phyloP scores from a whole-genome alignment of 2,888 invertebrate species.

The Melieria picta region DNA sequence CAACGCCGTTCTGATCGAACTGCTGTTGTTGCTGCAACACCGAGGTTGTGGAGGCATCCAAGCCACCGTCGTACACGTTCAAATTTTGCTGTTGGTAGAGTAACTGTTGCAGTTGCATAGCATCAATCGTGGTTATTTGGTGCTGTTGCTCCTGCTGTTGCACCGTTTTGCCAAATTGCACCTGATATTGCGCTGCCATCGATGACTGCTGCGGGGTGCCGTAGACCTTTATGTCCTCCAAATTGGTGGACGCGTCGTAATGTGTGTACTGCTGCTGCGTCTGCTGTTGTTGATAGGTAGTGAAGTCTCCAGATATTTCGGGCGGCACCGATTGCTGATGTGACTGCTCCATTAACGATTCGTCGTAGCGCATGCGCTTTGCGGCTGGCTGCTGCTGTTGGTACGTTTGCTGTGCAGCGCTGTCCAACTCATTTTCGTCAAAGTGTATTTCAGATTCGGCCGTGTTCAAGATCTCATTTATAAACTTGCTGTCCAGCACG shows the following conservation, averaged over 20 bases:
- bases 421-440: conserved; percentile 58
- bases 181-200: conserved; percentile 38
- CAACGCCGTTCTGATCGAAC: conserved; percentile 33
- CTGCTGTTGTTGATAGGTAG: conserved; percentile 50
- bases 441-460: conserved; percentile 56
- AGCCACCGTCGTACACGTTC: conserved; percentile 26
- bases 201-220: neutral
- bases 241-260: conserved; percentile 29
- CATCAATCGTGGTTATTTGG: conserved; percentile 50
- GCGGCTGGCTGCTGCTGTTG: conserved; percentile 37
- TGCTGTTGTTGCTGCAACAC: conserved; percentile 46
- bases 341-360: conserved; percentile 35
- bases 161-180: conserved; percentile 32
- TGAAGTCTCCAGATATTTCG: conserved; percentile 41
- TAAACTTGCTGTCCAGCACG: conserved; percentile 62
- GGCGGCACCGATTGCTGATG: neutral
- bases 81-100: conserved; percentile 56
- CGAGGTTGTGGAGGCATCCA: conserved; percentile 38
- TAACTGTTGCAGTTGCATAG: conserved; percentile 58
- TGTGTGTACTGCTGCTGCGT: conserved; percentile 38
- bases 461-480: conserved; percentile 61
- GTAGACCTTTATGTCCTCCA: conserved; percentile 44
- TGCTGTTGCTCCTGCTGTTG: conserved; percentile 30
- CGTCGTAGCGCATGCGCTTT: conserved; percentile 59
- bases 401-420: conserved; percentile 34